phyloP scores from a whole-genome alignment of 2,113 vertebrate genomes.

The Mustelus asterias region DNA sequence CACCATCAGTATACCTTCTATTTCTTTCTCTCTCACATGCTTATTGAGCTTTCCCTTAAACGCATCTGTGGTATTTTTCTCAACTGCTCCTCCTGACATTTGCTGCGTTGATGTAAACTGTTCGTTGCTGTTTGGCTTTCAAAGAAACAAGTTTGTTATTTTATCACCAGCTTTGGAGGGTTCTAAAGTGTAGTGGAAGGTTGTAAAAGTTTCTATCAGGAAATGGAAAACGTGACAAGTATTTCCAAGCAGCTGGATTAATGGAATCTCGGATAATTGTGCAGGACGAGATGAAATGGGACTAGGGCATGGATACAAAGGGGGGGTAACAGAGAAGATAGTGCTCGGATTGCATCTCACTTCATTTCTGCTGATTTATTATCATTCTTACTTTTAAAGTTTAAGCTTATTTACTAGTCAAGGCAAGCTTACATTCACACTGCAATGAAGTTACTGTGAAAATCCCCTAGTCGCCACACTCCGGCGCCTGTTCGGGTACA shows the following conservation, averaged over 20 bases:
- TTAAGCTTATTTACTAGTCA: no score
- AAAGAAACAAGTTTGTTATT: background rate
- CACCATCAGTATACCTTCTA: background rate
- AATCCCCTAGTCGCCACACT: no score
- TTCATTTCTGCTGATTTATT: background rate
- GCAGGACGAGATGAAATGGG: background rate
- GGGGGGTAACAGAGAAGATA: background rate
- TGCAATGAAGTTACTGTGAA: no score
- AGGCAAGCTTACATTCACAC: no score
- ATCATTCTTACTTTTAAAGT: background rate
- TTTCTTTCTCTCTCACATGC: background rate
- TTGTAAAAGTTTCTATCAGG: background rate
- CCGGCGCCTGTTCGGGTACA: no score
- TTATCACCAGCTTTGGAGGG: background rate
- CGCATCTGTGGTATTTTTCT: no score
- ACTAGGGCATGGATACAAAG: background rate
- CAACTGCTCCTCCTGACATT: background rate
- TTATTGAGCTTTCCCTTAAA: background rate
- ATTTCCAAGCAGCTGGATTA: background rate
- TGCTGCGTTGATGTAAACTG: background rate
- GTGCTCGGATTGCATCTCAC: background rate
- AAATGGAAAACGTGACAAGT: background rate
- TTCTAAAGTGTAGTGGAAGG: background rate
- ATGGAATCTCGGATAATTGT: background rate
- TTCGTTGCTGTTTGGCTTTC: background rate